phyloP scores from a whole-genome alignment of 2,888 invertebrate species.

The Drosophila paranaensis region DNA sequence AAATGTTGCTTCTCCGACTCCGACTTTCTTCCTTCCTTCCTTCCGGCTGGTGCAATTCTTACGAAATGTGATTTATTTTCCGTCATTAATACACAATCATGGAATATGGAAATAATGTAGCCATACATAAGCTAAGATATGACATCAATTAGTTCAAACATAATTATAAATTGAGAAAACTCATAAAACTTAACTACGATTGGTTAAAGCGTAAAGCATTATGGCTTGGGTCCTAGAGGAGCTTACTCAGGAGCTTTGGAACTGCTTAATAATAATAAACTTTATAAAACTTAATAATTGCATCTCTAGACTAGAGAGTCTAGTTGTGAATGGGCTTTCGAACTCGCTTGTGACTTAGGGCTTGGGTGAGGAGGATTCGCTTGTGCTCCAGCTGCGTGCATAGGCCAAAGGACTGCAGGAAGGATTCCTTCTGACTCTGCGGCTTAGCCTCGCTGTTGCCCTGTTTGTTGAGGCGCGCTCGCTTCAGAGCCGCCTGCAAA shows the following conservation, averaged over 20 bases:
- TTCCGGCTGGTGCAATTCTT: neutral
- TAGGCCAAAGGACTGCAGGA: constrained; percentile 55
- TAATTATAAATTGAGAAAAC: neutral
- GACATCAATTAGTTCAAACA: constrained; percentile 13
- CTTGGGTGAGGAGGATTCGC: constrained; percentile 22
- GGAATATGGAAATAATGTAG: neutral
- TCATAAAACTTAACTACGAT: neutral
- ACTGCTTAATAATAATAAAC: neutral
- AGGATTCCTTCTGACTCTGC: constrained; percentile 43
- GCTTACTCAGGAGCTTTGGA: neutral
- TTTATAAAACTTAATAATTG: constrained; percentile 21
- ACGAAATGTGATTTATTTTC: constrained; percentile 7
- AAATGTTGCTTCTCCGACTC: constrained; percentile 39
- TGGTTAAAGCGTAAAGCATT: neutral
- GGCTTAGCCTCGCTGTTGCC: constrained; percentile 10
- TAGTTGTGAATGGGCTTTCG: constrained; percentile 11
- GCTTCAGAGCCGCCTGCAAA: constrained; percentile 54
- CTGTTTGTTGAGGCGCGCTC: constrained; percentile 37
- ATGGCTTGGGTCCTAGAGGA: neutral
- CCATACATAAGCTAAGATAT: neutral
- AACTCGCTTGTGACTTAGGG: constrained; percentile 12
- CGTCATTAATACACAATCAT: neutral
- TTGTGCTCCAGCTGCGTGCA: constrained; percentile 54
- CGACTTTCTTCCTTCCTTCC: constrained; percentile 4
- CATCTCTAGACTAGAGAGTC: neutral